A percentile compares a stretch with the other conserved stretches of the same genome.
These are phyloP conservation scores for Halichondria panicea DNA, from an alignment of 37 sponge, comb jelly and placozoan species.

Conservation along the genomic window DNA sequence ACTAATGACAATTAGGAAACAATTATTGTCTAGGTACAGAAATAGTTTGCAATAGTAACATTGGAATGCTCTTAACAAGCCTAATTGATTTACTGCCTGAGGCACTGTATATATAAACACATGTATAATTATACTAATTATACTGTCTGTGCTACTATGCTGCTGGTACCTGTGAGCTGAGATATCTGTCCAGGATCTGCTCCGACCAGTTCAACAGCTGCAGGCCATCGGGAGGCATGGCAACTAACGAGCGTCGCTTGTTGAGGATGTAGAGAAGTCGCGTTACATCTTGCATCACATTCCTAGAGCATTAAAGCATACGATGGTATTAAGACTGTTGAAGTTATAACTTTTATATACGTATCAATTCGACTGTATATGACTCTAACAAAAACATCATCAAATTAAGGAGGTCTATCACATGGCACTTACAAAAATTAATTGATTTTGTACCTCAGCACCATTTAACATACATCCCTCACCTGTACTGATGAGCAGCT, in stretches of 20 bases:
- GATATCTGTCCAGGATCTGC: slow-evolving; percentile 65
- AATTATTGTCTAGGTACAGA: neutral
- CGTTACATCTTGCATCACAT: slow-evolving; percentile 84
- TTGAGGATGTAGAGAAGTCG: slow-evolving; percentile 90
- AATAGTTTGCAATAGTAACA: too few relatives aligned
- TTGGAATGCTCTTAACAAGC: too few relatives aligned
- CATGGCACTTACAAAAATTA: neutral
- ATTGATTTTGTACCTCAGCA: neutral
- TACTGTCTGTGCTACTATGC: neutral
- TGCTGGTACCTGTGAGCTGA: slow-evolving; percentile 56
- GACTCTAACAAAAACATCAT: too few relatives aligned
- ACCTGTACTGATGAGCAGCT: slow-evolving; percentile 76
- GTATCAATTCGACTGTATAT: too few relatives aligned
- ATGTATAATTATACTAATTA: too few relatives aligned
- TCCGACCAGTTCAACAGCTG: slow-evolving; percentile 85
- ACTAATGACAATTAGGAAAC: neutral
- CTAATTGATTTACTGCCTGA: too few relatives aligned
- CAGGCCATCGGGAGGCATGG: slow-evolving; percentile 88
- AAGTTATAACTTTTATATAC: too few relatives aligned
- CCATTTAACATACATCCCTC: neutral
- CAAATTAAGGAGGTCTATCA: too few relatives aligned
- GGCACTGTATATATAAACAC: too few relatives aligned
- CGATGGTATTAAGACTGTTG: too few relatives aligned
- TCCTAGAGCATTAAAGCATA: slow-evolving; percentile 40
- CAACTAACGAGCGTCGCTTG: slow-evolving; percentile 72